Evolutionary conservation across 2,797 vertebrate genomes (phyloP), one percentile per base, ranked within the genome.

Genomic region (Poecilia picta): DNA sequence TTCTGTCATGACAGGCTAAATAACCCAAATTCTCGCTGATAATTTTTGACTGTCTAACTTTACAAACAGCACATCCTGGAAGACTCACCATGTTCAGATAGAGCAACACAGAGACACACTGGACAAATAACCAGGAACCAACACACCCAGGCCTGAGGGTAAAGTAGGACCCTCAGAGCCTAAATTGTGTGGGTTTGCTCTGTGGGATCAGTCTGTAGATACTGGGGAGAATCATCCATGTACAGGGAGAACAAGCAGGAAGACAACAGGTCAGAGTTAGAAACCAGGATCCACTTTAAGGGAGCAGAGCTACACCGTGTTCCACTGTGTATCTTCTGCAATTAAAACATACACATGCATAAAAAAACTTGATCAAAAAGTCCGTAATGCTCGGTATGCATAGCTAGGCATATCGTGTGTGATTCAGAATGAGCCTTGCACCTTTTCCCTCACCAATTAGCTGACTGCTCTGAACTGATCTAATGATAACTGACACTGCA

Each of bases 381-480:
- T 39, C 8, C 23, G 10, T 39, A 1, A 39, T 66, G 62, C 33
- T 66, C 18, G 4, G 6, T 3, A 16, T 33, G 15, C 18, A 66
- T 10, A 20, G 62, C 62, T 23, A 39, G 16, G 20, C 33, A 66
- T 36, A 8, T 8, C 16, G 28, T 15, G 13, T 59, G 31, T 72
- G 71, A 82, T 78, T 79, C 83, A 83, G 81, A 82, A 76, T 70
- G 73, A 85, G 87, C 77, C 16, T 11, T 81, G 75, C 75, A 72
- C 78, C n/a, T 81, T 71, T 78, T 73, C 85, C 8, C 74, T 83
- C 39, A 76, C 75, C 86, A 85, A 91, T 91, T 90, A 90, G 93
- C 90, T 90, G 90, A 92, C 91, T 91, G 84, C 83, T 88, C 81
- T 81, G 75, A 93, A 91, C 86, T 77, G 82, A 79, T 74, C 72